These are phyloP conservation scores for Troilus luridus DNA, from an alignment of 2,888 invertebrate genomes.

Conservation along the genomic window DNA sequence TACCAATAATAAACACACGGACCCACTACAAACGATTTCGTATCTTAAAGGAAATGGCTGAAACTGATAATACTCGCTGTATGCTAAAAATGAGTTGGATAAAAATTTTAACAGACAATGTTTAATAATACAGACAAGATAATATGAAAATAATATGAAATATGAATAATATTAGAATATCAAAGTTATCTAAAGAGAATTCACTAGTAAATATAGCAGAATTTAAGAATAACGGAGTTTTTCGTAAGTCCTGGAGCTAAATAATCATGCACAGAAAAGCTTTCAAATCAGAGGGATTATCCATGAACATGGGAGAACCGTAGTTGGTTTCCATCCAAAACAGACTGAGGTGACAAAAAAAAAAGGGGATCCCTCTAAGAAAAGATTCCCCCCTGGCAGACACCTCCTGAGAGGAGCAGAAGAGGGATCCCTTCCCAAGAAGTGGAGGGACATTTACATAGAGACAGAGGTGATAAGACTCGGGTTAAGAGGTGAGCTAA, in stretches of 20 bases:
- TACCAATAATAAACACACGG: too few species aligned
- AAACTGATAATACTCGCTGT: too few species aligned
- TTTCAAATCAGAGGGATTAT: background rate
- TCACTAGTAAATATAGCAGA: too few species aligned
- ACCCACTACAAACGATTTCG: too few species aligned
- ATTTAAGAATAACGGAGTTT: too few species aligned
- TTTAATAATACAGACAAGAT: too few species aligned
- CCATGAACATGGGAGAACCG: background rate
- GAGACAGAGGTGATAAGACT: constrained; percentile 49
- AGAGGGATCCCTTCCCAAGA: background rate
- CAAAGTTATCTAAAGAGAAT: too few species aligned
- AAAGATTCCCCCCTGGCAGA: background rate
- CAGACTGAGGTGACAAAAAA: background rate
- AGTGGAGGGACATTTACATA: constrained; percentile 44
- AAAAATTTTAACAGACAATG: too few species aligned
- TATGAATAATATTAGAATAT: too few species aligned
- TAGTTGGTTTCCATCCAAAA: background rate
- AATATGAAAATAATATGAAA: too few species aligned
- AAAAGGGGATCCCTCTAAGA: background rate
- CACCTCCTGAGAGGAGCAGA: background rate
- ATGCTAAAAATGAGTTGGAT: too few species aligned
- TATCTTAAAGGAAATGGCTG: too few species aligned
- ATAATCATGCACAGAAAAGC: background rate
- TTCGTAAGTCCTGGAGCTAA: background rate
- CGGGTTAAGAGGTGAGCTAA: constrained; percentile 51